phyloP scores from a whole-genome alignment of 2,797 vertebrate species.

The Petrocephalus schoutedeni region DNA sequence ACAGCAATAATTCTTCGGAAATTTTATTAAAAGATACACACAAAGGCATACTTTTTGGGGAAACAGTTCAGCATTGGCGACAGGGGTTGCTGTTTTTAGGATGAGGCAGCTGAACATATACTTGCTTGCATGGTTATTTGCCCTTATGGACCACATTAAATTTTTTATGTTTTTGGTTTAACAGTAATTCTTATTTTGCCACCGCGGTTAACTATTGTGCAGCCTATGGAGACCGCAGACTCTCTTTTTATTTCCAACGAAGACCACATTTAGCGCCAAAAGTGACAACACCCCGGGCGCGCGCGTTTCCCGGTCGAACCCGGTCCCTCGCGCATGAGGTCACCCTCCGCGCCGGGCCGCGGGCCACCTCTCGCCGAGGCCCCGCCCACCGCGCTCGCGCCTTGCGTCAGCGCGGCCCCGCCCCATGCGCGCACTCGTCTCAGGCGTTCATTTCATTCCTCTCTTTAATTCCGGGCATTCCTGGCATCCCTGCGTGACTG shows the following conservation, averaged over 20 bases:
- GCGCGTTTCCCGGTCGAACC: constrained; percentile 3
- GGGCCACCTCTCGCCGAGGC: constrained; percentile 30
- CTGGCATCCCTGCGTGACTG: constrained; percentile 81
- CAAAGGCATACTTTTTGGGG: background rate
- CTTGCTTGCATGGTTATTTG: background rate
- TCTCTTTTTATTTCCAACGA: background rate
- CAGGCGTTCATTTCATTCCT: constrained; percentile 98
- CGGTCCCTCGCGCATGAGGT: constrained; percentile 25
- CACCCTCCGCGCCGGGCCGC: background rate
- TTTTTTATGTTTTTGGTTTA: background rate
- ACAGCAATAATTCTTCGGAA: background rate
- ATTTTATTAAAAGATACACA: background rate
- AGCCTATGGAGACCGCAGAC: no score
- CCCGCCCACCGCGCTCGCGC: constrained; percentile 42
- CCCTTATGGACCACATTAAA: background rate
- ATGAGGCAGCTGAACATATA: background rate
- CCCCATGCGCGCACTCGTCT: constrained; percentile 75
- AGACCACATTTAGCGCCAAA: background rate
- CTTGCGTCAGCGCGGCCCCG: constrained; percentile 74
- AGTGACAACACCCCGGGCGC: background rate
- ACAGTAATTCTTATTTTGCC: no score
- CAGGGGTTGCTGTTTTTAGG: background rate
- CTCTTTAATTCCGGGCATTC: constrained; percentile 94
- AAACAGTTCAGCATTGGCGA: background rate
- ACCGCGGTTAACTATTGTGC: no score